Base-by-base conservation (phyloP, 2,888 invertebrate species). In the Proisotoma minuta region DNA sequence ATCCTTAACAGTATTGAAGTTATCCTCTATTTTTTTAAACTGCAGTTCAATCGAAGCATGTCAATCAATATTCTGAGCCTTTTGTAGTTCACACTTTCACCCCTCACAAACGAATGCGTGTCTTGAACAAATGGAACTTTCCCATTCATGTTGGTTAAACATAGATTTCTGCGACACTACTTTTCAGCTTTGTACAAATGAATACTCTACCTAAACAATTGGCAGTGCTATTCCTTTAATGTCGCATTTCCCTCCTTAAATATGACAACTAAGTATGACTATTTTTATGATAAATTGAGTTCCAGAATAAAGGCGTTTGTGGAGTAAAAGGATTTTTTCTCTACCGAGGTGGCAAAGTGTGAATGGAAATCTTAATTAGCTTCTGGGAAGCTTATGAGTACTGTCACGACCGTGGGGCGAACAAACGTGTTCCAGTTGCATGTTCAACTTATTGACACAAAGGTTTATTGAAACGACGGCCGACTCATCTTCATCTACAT, bases 301-400 rank as follows among this genome's bases (percentile, higher is more conserved):
- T 34, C 34, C 12, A 34, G 34, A 34, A 8, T 34, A 10, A n/a
- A n/a, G n/a, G n/a, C n/a, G n/a, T n/a, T n/a, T n/a, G n/a, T n/a
- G n/a, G n/a, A n/a, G n/a, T n/a, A n/a, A n/a, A n/a, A n/a, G n/a
- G n/a, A n/a, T n/a, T n/a, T n/a, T n/a, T n/a, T n/a, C n/a, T n/a
- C n/a, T n/a, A n/a, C n/a, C n/a, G n/a, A n/a, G n/a, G n/a, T n/a
- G 23, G 39, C 48, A 29, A 34, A 43, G 60, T 56, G 56, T 22
- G 63, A 54, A 60, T 60, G 58, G 64, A 64, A 57, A 60, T 64
- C 60, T 64, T 64, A 60, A 64, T 64, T 64, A 64, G 60, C 60
- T 58, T 49, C 5, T 51, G 53, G 52, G 43, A 59, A 57, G 64
- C 58, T 60, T 63, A 63, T 63, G 63, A 63, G 57, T 57, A 63